Conservation (phyloP, 2,113 vertebrate genomes). For the Dolichotis patagonum region DNA sequence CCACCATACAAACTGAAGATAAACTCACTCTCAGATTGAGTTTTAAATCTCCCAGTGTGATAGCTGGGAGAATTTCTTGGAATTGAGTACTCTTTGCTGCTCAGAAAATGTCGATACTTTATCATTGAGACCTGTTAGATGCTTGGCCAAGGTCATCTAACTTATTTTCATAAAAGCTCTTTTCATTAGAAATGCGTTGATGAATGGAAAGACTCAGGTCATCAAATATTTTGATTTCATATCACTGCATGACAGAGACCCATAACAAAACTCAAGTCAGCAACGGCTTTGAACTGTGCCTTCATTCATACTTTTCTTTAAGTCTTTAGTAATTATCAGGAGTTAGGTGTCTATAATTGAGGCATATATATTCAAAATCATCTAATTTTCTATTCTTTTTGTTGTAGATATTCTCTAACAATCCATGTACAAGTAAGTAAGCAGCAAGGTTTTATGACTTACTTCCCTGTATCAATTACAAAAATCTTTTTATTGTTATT, state of each 20-base stretch:
- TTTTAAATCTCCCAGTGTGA: background rate
- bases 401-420: conserved; percentile 10
- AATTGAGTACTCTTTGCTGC: background rate
- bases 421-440: background rate
- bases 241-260: conserved; percentile 63
- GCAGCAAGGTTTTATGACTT: background rate
- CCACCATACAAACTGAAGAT: background rate
- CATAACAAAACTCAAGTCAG: conserved; percentile 8
- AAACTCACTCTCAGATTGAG: conserved; percentile 14
- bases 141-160: background rate
- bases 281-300: conserved; percentile 61
- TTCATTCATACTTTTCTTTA: background rate
- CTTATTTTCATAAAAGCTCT: conserved; percentile 65
- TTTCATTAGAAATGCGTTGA: conserved; percentile 47
- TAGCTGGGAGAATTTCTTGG: background rate
- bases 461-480: background rate
- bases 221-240: conserved; percentile 79
- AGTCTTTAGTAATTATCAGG: background rate
- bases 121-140: background rate
- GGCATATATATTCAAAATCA: background rate
- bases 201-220: conserved; percentile 64
- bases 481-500: background rate
- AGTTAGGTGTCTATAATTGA: background rate
- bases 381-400: conserved; percentile 25
- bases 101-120: background rate